Evolutionary conservation across 2,797 vertebrate genomes (phyloP), one percentile per base, ranked within the genome.

Genomic region (Tiaroga cobitis): DNA sequence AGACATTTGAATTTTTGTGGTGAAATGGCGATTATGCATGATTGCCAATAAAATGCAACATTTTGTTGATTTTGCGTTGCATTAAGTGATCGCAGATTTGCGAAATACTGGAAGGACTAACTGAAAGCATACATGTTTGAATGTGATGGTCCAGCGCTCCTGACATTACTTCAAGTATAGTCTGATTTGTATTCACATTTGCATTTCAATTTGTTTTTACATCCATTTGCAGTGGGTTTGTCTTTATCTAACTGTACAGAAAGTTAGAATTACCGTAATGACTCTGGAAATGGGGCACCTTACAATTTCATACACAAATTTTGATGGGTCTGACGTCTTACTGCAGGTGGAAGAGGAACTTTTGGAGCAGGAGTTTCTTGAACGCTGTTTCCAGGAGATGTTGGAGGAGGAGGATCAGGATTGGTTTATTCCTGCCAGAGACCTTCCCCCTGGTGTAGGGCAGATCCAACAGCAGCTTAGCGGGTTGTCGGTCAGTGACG

Each of bases 301-400:
- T 43, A 5, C 4, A 56, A 16, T 39, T 59, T 76, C 51, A 37
- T 8, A 13, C 19, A 76, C 49, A 16, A 0, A 18, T 41, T 59
- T 63, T 49, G 41, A 80, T 51, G 61, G 6, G 3, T 83, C 3
- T 39, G 46, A 18, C 46, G 59, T 72, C n/a, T 43, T 54, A 11
- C 75, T 68, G 32, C 90, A 97, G 96, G 96, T 97, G 86, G 96
- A 97, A 78, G 95, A 96, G 81, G 96, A 97, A 78, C 93, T 97
- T 13, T 94, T 96, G 91, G 96, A 97, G 84, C 96, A 97, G 89
- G 96, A 97, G 65, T 97, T 97, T 80, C 90, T 97, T 0, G 96
- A 97, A 89, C 96, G 95, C 61, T 97, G 96, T 90, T 96, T 97
- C 93, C 96, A 97, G 91, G 96, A 97, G 92, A 97, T 97, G 96